Percentiles rank a stretch among this genome's conserved stretches.
phyloP scores from a whole-genome alignment of 1,140 invertebrate species.

The Drosophila lowei region DNA sequence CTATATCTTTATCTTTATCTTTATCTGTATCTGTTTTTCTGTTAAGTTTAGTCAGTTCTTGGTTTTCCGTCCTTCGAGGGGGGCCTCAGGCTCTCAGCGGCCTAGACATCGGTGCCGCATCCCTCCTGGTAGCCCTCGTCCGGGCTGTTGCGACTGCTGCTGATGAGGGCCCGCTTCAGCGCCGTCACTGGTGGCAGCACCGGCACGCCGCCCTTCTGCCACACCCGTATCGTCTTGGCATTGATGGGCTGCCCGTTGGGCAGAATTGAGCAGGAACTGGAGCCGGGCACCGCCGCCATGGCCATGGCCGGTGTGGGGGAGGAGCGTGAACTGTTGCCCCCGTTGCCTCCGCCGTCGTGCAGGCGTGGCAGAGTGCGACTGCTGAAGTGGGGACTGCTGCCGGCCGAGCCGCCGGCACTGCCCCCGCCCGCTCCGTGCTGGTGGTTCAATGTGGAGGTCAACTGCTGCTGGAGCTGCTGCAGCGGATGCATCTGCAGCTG shows the following conservation, averaged over 20 bases:
- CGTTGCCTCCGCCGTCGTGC: conserved; percentile 61
- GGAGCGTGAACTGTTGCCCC: conserved; percentile 61
- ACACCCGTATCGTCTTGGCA: conserved; percentile 91
- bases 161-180: conserved; percentile 90
- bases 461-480: conserved; percentile 74
- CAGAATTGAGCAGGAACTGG: conserved; percentile 71
- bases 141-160: conserved; percentile 91
- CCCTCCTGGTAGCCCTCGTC: conserved; percentile 96
- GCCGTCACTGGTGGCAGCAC: conserved; percentile 91
- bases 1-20: conserved; percentile 4
- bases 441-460: conserved; percentile 59
- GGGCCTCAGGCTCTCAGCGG: neutral
- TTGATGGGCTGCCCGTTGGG: conserved; percentile 83
- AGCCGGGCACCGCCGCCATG: conserved; percentile 30
- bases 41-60: conserved; percentile 77
- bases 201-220: conserved; percentile 92
- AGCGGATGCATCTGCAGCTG: conserved; percentile 76
- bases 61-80: neutral
- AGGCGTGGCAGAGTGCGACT: conserved; percentile 72
- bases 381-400: conserved; percentile 71
- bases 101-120: conserved; percentile 93
- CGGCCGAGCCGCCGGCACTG: conserved; percentile 35
- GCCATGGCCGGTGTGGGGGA: conserved; percentile 45
- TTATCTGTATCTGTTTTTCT: conserved; percentile 19
- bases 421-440: conserved; percentile 25